A percentile compares a stretch with the other conserved stretches of the same genome.
phyloP scores from a whole-genome alignment of 2,113 vertebrate genomes.

The Neolamprologus tretocephalus region DNA sequence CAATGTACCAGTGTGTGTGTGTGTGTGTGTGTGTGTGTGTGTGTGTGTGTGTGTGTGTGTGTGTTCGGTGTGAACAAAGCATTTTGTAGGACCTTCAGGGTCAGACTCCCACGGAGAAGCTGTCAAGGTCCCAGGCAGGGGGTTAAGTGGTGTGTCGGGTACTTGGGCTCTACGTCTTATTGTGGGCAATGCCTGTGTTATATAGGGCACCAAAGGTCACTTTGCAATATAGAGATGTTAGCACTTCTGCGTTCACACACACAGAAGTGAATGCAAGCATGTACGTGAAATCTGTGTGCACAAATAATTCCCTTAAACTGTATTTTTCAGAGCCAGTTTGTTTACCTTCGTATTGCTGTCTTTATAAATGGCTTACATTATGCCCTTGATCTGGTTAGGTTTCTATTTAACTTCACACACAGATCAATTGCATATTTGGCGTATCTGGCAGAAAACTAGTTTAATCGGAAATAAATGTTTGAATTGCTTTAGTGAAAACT shows the following conservation, averaged over 20 bases:
- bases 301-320: constrained; percentile 22
- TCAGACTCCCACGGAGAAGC: constrained; percentile 60
- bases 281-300: not conserved
- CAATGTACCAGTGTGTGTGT: not conserved
- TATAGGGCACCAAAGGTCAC: constrained; percentile 38
- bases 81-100: constrained; percentile 47
- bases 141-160: constrained; percentile 58
- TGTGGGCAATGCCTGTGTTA: constrained; percentile 35
- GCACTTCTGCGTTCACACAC: not conserved
- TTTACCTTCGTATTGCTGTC: constrained; percentile 13
- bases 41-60: not conserved
- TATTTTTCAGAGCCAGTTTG: constrained; percentile 33
- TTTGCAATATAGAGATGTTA: constrained; percentile 54
- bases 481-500: not conserved
- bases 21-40: not conserved
- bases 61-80: constrained; percentile 51
- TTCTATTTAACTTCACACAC: not conserved
- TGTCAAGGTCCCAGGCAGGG: constrained; percentile 64
- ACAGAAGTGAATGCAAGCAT: not conserved
- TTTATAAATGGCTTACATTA: constrained; percentile 1
- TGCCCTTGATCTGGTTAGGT: not conserved
- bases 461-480: not conserved
- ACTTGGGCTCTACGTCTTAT: constrained; percentile 35
- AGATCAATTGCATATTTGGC: not conserved
- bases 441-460: not conserved